Conservation (phyloP, 2,888 invertebrate genomes). For the Netelia virgata region DNA sequence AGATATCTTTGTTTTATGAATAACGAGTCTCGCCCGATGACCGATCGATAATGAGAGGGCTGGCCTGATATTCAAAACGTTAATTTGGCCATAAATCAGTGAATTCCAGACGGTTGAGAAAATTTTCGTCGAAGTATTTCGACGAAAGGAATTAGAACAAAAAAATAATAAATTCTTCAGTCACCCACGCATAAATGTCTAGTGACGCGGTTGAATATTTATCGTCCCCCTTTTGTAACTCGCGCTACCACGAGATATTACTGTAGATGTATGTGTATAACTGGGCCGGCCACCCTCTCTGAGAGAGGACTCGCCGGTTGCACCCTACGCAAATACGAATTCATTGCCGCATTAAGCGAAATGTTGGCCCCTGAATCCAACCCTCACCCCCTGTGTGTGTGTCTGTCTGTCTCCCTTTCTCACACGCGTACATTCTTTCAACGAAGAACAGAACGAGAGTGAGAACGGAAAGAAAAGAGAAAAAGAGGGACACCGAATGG, state of each 20-base stretch:
- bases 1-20: constrained; percentile 50
- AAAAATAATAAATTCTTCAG: constrained; percentile 9
- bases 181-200: constrained; percentile 14
- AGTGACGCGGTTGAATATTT: constrained; percentile 31
- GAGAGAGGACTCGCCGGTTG: constrained; percentile 56
- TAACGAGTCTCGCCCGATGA: constrained; percentile 49
- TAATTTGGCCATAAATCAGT: not conserved
- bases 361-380: constrained; percentile 65
- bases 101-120: not conserved
- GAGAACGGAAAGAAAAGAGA: constrained; percentile 14
- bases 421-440: constrained; percentile 58
- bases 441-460: constrained; percentile 32
- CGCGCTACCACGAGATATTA: constrained; percentile 3
- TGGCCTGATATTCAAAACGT: not conserved
- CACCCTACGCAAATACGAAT: constrained; percentile 78
- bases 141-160: not conserved
- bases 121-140: not conserved
- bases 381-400: constrained; percentile 4
- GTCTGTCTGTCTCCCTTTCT: constrained; percentile 2
- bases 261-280: constrained; percentile 9
- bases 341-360: constrained; percentile 76
- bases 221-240: constrained; percentile 45
- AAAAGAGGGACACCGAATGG: constrained; percentile 33
- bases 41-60: constrained; percentile 11
- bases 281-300: too few relatives aligned